Base-by-base conservation (phyloP, 1,140 invertebrate species). In the Eubasilissa regina region DNA sequence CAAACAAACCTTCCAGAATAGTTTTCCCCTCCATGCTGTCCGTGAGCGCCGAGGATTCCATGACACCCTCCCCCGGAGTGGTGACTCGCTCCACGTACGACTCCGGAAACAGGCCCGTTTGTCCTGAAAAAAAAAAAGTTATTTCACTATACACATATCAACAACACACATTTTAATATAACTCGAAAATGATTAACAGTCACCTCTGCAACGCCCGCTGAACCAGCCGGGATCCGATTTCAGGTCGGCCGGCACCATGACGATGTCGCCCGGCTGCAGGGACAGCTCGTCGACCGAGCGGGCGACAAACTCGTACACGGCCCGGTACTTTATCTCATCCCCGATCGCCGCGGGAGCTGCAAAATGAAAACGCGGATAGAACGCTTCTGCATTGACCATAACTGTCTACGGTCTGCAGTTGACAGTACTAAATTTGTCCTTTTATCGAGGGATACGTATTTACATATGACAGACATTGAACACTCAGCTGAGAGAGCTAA, bases 71-170 rank as follows among this genome's bases (percentile, higher is more conserved):
- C 13, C 51, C 64, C 0, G 79, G 73, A 12, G 80, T 56, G 8
- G 43, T 47, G 11, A 75, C 74, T 60, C 93, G 92, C 85, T 98
- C 96, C 12, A 97, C 97, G 87, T 99, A 99, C 6, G 96, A 96
- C 87, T 98, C 96, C 4, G 98, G 98, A 89, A 99, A 99, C 97
- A 97, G 99, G n/a, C 98, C 98, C 7, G 93, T 94, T 80, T 95
- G 92, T 19, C 90, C 90, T 88, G 78, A 0, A 25, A 70, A 35
- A 47, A 9, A 10, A 44, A n/a, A n/a, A n/a, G n/a, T n/a, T n/a
- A n/a, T n/a, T n/a, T n/a, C n/a, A n/a, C n/a, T n/a, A n/a, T n/a
- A n/a, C n/a, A n/a, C n/a, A n/a, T n/a, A n/a, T n/a, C n/a, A n/a
- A n/a, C n/a, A n/a, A n/a, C n/a, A n/a, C n/a, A n/a, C n/a, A n/a